These are phyloP conservation scores for Castor canadensis DNA, from an alignment of 2,113 vertebrate genomes.

Conservation along the genomic window DNA sequence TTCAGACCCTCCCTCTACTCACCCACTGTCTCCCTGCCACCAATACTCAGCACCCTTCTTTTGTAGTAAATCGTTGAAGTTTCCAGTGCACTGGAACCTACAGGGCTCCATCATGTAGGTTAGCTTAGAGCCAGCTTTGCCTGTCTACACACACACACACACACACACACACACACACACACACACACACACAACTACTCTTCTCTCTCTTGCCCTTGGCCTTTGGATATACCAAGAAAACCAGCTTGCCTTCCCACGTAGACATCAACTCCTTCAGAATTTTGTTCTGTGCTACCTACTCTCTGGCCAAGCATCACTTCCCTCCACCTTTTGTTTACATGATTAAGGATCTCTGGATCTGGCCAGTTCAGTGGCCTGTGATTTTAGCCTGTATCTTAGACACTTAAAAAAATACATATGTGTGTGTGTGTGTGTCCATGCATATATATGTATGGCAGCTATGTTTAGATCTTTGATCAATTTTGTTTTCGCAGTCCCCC, in stretches of 20 bases:
- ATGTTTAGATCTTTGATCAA: no score
- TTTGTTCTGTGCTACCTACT: neutral
- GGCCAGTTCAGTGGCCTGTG: no score
- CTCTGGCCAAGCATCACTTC: neutral
- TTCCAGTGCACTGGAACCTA: neutral
- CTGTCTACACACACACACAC: neutral
- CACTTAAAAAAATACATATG: neutral
- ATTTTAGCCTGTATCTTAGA: neutral
- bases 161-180: neutral
- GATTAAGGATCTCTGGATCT: neutral
- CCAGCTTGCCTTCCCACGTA: neutral
- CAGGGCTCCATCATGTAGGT: neutral
- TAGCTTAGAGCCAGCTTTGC: neutral
- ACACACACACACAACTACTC: neutral
- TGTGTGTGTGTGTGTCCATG: no score
- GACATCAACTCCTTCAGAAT: neutral
- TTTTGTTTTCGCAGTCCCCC: no score
- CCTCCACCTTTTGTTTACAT: neutral
- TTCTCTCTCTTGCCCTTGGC: neutral
- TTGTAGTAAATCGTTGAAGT: neutral
- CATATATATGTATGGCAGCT: no score
- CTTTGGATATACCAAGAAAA: neutral
- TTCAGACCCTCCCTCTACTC: no score
- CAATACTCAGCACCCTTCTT: neutral
- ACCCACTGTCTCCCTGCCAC: fast-evolving